Percentiles rank a stretch among this genome's conserved stretches.
phyloP scores from a whole-genome alignment of 1,140 invertebrate species.

The Cheumatopsyche charites region DNA sequence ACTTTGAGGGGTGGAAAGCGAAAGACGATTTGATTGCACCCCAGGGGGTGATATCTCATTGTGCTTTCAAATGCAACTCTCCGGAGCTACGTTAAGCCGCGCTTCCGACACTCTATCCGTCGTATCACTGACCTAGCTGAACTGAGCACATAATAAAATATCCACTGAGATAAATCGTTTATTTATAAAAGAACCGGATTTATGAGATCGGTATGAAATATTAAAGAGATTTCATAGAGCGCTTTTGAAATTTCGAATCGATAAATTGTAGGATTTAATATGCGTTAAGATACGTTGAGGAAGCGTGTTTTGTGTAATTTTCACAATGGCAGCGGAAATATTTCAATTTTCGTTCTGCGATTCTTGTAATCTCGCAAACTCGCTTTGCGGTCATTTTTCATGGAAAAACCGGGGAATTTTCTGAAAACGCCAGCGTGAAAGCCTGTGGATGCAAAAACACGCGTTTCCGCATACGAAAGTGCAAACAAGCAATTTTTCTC shows the following conservation, averaged over 20 bases:
- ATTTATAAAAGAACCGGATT: not conserved
- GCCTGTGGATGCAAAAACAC: not conserved
- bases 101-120: slow-evolving; percentile 34
- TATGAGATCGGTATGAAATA: no score
- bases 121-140: slow-evolving; percentile 22
- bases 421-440: not conserved
- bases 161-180: slow-evolving; percentile 1
- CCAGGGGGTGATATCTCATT: slow-evolving; percentile 35
- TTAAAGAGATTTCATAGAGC: no score
- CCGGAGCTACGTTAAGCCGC: slow-evolving; percentile 36
- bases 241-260: not conserved
- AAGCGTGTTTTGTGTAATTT: slow-evolving; percentile 4
- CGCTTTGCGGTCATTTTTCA: slow-evolving; percentile 11
- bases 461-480: not conserved
- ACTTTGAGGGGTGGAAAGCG: slow-evolving; percentile 10
- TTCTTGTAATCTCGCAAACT: slow-evolving; percentile 2
- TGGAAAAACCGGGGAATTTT: not conserved
- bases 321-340: slow-evolving; percentile 8
- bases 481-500: slow-evolving; percentile 16
- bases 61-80: slow-evolving; percentile 37
- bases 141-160: not conserved
- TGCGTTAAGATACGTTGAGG: not conserved
- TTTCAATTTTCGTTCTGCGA: slow-evolving; percentile 3
- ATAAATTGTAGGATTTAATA: not conserved
- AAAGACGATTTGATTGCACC: slow-evolving; percentile 37